Evolutionary conservation across 2,113 vertebrate genomes (phyloP).

Genomic region (Scopus umbretta): DNA sequence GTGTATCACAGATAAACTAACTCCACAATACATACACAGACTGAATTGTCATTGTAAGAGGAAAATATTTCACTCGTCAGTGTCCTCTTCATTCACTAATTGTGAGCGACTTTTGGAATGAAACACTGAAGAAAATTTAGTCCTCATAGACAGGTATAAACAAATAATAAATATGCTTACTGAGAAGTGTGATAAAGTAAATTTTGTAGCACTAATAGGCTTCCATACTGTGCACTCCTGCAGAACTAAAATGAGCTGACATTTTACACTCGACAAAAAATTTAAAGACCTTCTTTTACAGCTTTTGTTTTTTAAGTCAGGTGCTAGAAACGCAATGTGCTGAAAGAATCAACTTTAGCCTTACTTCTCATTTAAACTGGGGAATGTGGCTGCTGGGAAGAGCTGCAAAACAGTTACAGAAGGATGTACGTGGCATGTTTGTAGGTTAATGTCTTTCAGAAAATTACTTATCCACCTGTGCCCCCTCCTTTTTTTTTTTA

Average conservation of each 20-base stretch:
- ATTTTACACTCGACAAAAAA: not conserved
- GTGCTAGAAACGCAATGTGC: not conserved
- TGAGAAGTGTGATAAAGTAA: not conserved
- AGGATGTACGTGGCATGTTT: not conserved
- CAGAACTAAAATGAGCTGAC: not conserved
- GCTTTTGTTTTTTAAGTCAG: not conserved
- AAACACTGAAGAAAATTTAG: not conserved
- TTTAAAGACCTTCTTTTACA: not conserved
- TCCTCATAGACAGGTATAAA: not conserved
- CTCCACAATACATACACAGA: not conserved
- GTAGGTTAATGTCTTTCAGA: not conserved
- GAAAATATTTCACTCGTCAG: not conserved
- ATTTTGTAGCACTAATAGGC: not conserved
- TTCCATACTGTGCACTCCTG: not conserved
- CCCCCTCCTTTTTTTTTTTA: accelerated
- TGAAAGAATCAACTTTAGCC: not conserved
- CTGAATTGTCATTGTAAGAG: not conserved
- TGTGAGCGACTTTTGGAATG: not conserved
- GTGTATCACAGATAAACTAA: not conserved
- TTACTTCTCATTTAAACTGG: not conserved
- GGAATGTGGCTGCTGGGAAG: not conserved
- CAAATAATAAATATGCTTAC: not conserved
- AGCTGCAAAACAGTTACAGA: not conserved
- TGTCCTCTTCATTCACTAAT: not conserved
- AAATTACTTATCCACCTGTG: not conserved